These are phyloP conservation scores for Chloebia gouldiae DNA, from an alignment of 2,113 vertebrate genomes.

Conservation along the genomic window DNA sequence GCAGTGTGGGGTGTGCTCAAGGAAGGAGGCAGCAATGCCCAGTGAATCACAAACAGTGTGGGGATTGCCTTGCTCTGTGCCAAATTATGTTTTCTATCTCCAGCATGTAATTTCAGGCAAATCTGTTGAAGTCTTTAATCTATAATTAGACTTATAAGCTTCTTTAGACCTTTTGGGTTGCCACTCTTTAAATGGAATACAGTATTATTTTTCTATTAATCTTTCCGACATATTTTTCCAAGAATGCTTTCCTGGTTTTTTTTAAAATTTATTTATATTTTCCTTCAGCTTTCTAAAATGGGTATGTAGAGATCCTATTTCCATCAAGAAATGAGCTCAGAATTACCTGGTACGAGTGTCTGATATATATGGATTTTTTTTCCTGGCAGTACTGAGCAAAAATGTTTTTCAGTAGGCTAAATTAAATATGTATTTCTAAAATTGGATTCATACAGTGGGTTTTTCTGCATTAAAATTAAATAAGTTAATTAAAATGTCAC, in stretches of 20 bases:
- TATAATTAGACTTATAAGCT: conserved; percentile 13
- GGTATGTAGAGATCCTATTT: background rate
- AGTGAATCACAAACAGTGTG: background rate
- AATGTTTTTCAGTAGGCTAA: background rate
- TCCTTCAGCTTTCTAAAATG: background rate
- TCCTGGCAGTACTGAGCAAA: background rate
- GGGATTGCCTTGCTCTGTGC: background rate
- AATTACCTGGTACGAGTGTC: background rate
- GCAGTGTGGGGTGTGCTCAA: background rate
- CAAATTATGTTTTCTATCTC: background rate
- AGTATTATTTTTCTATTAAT: background rate
- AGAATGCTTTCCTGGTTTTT: background rate
- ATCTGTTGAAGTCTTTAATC: background rate
- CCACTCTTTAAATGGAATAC: background rate
- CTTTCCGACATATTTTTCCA: background rate
- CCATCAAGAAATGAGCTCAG: background rate
- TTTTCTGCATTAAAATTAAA: background rate
- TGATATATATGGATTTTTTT: background rate
- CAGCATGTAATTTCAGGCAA: background rate
- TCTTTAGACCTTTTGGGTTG: background rate
- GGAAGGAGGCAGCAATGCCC: background rate
- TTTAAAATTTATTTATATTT: background rate
- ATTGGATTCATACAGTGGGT: background rate
- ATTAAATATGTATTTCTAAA: background rate
- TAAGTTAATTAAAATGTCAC: conserved; percentile 7